A percentile compares a stretch with the other conserved stretches of the same genome.
phyloP scores from a whole-genome alignment of 2,888 invertebrate genomes.

The Adineta ricciae region DNA sequence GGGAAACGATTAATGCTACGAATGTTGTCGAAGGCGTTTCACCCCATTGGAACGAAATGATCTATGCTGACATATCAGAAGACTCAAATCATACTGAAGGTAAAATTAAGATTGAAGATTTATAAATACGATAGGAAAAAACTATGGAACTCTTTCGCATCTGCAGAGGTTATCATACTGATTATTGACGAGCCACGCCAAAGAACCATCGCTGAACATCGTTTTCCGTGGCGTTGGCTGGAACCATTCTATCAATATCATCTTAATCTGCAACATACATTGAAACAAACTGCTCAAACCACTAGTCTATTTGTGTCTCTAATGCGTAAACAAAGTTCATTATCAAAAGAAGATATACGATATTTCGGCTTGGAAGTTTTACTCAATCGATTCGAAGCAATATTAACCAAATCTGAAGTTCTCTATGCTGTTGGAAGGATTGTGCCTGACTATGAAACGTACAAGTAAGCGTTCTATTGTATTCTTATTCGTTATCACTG shows the following conservation, averaged over 20 bases:
- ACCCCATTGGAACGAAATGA: slow-evolving; percentile 43
- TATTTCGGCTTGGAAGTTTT: slow-evolving; percentile 32
- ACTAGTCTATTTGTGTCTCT: slow-evolving; percentile 21
- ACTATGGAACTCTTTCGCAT: not conserved
- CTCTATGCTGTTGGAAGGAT: slow-evolving; percentile 42
- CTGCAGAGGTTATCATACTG: slow-evolving; percentile 40
- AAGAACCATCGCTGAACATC: slow-evolving; percentile 40
- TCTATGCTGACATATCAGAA: slow-evolving; percentile 39
- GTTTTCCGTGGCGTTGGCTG: slow-evolving; percentile 41
- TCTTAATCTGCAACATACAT: slow-evolving; percentile 39
- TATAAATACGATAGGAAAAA: not conserved
- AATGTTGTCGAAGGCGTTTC: slow-evolving; percentile 35
- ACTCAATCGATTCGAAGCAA: slow-evolving; percentile 27
- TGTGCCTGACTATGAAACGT: slow-evolving; percentile 44
- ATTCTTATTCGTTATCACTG: not conserved
- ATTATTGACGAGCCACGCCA: slow-evolving; percentile 41
- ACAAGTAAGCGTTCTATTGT: slow-evolving; percentile 41
- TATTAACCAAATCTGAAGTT: not conserved
- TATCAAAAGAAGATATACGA: slow-evolving; percentile 29
- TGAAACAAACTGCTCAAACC: not conserved
- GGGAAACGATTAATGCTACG: slow-evolving; percentile 30
- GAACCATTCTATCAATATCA: slow-evolving; percentile 47
- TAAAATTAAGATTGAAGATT: slow-evolving; percentile 30
- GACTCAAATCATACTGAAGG: slow-evolving; percentile 39
- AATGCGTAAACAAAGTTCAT: slow-evolving; percentile 27